A percentile compares a stretch with the other conserved stretches of the same genome.
Evolutionary conservation across 2,888 invertebrate genomes (phyloP).

Genomic region (Cosmia trapezina): DNA sequence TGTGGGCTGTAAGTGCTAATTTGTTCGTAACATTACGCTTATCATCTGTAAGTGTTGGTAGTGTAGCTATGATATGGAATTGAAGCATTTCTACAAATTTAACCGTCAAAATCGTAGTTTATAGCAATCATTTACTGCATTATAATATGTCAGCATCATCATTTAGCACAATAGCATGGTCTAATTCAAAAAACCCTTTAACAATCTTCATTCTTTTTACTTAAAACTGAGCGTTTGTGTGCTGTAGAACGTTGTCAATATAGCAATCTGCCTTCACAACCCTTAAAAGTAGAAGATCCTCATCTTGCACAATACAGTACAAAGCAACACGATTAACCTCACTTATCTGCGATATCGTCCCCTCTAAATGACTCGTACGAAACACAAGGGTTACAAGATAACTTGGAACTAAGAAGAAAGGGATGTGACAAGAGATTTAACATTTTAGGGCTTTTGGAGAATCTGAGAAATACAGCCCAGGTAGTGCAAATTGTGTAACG

Average conservation of each 20-base stretch:
- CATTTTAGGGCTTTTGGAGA: background rate
- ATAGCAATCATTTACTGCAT: background rate
- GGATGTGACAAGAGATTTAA: conserved; percentile 4
- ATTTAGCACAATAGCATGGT: background rate
- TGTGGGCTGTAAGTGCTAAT: conserved; percentile 47
- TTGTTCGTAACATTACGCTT: conserved; percentile 37
- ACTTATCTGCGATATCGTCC: conserved; percentile 61
- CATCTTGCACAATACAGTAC: conserved; percentile 49
- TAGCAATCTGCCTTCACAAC: conserved; percentile 27
- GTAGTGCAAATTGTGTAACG: background rate
- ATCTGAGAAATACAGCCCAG: background rate
- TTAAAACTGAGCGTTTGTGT: background rate
- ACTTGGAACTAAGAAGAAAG: conserved; percentile 35
- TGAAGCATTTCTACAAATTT: conserved; percentile 10
- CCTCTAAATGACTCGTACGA: conserved; percentile 64
- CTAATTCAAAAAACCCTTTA: conserved; percentile 3
- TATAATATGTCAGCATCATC: background rate
- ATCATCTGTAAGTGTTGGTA: conserved; percentile 21
- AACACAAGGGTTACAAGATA: conserved; percentile 55
- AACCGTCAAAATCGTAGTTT: background rate
- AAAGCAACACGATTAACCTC: conserved; percentile 64
- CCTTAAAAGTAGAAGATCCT: conserved; percentile 34
- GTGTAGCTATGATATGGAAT: background rate
- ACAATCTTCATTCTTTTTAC: background rate
- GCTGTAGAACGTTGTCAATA: conserved; percentile 27